phyloP scores from a whole-genome alignment of 2,888 invertebrate species.

The Apoda limacodes region DNA sequence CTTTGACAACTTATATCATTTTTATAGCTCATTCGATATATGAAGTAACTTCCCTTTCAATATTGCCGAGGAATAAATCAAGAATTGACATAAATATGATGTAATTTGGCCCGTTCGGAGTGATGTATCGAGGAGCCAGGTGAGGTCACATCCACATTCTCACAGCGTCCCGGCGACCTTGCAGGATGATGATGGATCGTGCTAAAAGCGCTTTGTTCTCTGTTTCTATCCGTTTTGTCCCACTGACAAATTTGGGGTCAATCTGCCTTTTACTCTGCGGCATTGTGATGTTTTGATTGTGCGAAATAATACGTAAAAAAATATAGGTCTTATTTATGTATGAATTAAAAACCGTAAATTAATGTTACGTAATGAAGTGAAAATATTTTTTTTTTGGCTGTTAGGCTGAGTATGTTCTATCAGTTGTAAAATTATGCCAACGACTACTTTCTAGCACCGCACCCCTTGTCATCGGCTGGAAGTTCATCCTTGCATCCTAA shows the following conservation, averaged over 20 bases:
- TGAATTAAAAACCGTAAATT: too few species aligned
- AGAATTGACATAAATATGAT: slow-evolving; percentile 24
- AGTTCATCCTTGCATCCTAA: too few species aligned
- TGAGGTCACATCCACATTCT: slow-evolving; percentile 49
- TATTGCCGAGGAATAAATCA: slow-evolving; percentile 20
- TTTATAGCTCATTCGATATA: too few species aligned
- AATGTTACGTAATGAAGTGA: too few species aligned
- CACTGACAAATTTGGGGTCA: slow-evolving; percentile 62
- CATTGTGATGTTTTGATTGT: slow-evolving; percentile 31
- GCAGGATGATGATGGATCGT: slow-evolving; percentile 66
- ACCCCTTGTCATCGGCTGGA: too few species aligned
- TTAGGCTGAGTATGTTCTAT: too few species aligned
- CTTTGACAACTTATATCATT: too few species aligned
- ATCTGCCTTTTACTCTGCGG: slow-evolving; percentile 31
- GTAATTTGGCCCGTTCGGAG: slow-evolving; percentile 33
- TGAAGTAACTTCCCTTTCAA: too few species aligned
- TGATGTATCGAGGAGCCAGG: slow-evolving; percentile 56
- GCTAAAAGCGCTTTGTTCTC: slow-evolving; percentile 44
- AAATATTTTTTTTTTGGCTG: too few species aligned
- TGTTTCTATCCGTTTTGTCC: slow-evolving; percentile 36
- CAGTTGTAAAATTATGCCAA: too few species aligned
- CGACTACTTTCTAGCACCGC: too few species aligned
- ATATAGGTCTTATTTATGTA: too few species aligned
- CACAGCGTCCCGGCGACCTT: slow-evolving; percentile 38
- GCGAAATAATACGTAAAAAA: slow-evolving; percentile 23